Evolutionary conservation across 2,888 invertebrate genomes (phyloP).

Genomic region (Achlya flavicornis): DNA sequence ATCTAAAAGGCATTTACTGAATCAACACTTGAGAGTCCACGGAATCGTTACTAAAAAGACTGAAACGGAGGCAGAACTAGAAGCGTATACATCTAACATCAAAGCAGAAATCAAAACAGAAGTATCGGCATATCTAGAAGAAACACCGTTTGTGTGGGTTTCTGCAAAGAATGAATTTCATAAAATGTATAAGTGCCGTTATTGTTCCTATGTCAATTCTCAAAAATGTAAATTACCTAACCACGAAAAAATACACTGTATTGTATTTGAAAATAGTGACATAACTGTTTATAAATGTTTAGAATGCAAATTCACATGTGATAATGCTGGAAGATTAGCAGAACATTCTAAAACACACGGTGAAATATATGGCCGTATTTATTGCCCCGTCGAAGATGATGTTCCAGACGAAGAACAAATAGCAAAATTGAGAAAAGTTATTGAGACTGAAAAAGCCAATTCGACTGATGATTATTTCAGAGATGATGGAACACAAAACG

Average conservation of each 20-base stretch:
- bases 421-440: constrained; percentile 65
- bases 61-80: constrained; percentile 72
- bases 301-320: constrained; percentile 91
- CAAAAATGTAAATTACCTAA: constrained; percentile 91
- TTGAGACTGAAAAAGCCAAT: constrained; percentile 66
- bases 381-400: constrained; percentile 87
- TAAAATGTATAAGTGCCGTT: constrained; percentile 93
- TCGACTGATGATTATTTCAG: constrained; percentile 47
- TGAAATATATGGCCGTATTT: constrained; percentile 87
- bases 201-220: constrained; percentile 93
- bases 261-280: constrained; percentile 78
- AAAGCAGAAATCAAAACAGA: constrained; percentile 50
- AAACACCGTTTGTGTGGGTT: constrained; percentile 90
- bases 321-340: constrained; percentile 87
- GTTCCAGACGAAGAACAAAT: constrained; percentile 88
- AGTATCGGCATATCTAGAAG: constrained; percentile 72
- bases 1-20: constrained; percentile 90
- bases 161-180: constrained; percentile 88
- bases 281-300: constrained; percentile 86
- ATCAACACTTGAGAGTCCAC: constrained; percentile 92
- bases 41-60: constrained; percentile 79
- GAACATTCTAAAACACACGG: constrained; percentile 90
- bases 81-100: constrained; percentile 50
- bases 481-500: constrained; percentile 49
- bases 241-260: constrained; percentile 91